Conservation (phyloP, 2,888 invertebrate genomes). For the Hesperia comma region DNA sequence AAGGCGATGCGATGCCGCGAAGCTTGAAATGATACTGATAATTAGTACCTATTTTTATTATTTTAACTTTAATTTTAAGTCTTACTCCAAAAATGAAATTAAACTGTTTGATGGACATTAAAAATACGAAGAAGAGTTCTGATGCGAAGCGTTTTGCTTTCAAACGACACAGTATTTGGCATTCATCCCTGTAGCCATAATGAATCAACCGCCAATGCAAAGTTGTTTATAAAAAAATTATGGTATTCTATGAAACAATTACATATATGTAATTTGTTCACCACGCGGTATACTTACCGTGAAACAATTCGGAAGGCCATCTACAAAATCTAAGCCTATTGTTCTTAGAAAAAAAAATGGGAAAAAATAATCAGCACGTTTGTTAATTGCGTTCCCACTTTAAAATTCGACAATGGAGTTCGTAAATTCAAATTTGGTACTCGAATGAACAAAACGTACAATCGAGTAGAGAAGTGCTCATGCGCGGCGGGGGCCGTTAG, state of each 20-base stretch:
- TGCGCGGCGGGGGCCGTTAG: constrained; percentile 40
- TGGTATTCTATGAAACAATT: constrained; percentile 25
- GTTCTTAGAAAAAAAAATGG: constrained; percentile 31
- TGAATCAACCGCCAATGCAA: too few species aligned
- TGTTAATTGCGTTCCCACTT: constrained; percentile 44
- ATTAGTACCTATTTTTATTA: too few species aligned
- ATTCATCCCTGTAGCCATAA: too few species aligned
- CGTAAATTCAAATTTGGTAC: constrained; percentile 59
- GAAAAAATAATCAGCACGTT: constrained; percentile 33
- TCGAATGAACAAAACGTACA: constrained; percentile 65
- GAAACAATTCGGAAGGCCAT: constrained; percentile 33
- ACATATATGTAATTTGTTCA: constrained; percentile 31
- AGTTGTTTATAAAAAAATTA: constrained; percentile 17
- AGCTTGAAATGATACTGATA: too few species aligned
- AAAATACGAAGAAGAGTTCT: too few species aligned
- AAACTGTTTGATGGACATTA: too few species aligned
- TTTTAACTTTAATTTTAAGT: too few species aligned
- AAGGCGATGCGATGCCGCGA: too few species aligned
- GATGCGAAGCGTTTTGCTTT: too few species aligned
- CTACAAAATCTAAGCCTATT: constrained; percentile 37
- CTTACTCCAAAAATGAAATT: too few species aligned
- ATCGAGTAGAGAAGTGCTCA: constrained; percentile 56
- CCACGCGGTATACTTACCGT: constrained; percentile 21
- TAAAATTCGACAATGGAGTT: constrained; percentile 42
- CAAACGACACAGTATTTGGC: too few species aligned